Conservation (phyloP, 2,113 vertebrate species). For the Ophthalmolycus amberensis region DNA sequence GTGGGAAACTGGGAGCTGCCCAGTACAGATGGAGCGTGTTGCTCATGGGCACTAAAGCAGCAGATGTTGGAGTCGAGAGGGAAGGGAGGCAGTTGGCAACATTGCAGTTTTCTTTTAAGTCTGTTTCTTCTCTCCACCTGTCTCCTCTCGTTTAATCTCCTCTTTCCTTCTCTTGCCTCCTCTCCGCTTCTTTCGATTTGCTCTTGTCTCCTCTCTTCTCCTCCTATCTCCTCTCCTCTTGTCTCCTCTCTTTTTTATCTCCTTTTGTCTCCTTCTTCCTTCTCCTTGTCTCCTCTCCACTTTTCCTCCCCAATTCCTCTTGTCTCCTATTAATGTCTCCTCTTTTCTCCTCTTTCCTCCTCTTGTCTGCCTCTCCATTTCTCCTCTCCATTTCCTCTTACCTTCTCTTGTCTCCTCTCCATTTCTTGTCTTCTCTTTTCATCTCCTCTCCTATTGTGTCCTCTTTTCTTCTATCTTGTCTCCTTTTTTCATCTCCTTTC, state of each 20-base stretch:
- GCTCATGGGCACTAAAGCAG: slow-evolving; percentile 33
- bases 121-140: neutral
- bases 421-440: neutral
- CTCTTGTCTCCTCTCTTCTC: neutral
- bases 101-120: neutral
- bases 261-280: neutral
- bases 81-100: neutral
- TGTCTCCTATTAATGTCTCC: neutral
- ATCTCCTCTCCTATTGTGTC: neutral
- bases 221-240: neutral
- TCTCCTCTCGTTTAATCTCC: neutral
- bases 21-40: slow-evolving; percentile 5
- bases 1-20: slow-evolving; percentile 44
- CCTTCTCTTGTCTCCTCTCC: neutral
- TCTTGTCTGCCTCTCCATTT: no score
- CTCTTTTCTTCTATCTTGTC: neutral
- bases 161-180: neutral
- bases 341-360: neutral
- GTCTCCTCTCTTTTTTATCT: neutral
- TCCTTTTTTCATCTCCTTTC: neutral
- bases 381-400: neutral
- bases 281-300: neutral
- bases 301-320: neutral
- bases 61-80: slow-evolving; percentile 16
- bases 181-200: neutral